Evolutionary conservation across 2,113 vertebrate genomes (phyloP), one percentile per base, ranked within the genome.

Genomic region (Uria lomvia): DNA sequence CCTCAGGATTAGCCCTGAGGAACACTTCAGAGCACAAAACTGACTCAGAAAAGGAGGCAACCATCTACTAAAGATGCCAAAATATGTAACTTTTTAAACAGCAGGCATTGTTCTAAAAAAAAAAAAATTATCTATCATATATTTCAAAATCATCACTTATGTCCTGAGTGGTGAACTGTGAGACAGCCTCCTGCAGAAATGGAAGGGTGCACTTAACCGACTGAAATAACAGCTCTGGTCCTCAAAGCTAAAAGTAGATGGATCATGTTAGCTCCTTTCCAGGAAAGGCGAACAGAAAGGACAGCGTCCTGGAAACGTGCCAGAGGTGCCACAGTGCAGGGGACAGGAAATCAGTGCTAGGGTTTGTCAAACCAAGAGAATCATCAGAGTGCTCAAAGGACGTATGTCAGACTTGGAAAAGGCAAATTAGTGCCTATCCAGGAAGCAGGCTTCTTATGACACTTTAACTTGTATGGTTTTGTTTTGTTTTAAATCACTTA

Each of bases 311-410:
- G 62, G 52, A 78, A 78, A 86, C 0, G 4, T 36, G 40, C n/a
- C 73, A 91, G 59, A 67, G 19, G 30, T 80, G 40, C n/a, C 34
- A 68, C 1, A 1, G 29, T 0, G 0, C 4, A 2, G 22, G 9
- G 15, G 12, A 30, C 49, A 15, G 14, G 58, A 56, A 62, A 81
- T 42, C 52, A 67, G n/a, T 1, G 12, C 36, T 49, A 32, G 20
- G 2, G 9, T 70, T 73, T 88, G 45, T 68, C 60, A 91, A 80
- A 90, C 6, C 65, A 55, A 85, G 9, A 49, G n/a, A 86, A 13
- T 34, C 4, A 3, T 77, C 36, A 65, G 43, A 65, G 43, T 18
- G 26, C 27, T 75, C 78, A 52, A 55, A 60, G 0, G 0, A 88
- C 0, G 0, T 30, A 24, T 7, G 40, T 30, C 47, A 56, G 58